Conservation (phyloP, 2,888 invertebrate species). For the Phanerotoma sp. region DNA sequence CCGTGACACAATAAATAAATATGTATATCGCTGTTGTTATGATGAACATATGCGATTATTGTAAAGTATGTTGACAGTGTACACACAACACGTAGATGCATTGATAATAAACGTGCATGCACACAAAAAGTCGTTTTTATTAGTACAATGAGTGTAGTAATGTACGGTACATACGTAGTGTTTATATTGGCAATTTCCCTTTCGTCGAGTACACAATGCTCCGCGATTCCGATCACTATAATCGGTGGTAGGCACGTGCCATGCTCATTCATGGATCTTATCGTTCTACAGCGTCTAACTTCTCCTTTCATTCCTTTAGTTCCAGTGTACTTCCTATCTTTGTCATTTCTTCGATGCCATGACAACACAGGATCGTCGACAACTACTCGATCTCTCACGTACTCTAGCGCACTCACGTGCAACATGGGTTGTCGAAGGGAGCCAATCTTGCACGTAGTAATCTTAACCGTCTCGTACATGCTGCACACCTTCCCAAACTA, state of each 20-base stretch:
- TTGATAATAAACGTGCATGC: no score
- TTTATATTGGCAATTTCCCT: conserved; percentile 43
- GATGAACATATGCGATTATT: no score
- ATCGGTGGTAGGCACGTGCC: conserved; percentile 35
- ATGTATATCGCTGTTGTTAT: no score
- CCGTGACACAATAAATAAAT: no score
- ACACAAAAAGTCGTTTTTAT: background rate
- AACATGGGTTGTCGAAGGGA: background rate
- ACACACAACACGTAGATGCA: no score
- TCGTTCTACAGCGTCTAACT: conserved; percentile 32
- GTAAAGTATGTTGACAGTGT: no score
- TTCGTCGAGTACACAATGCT: conserved; percentile 37
- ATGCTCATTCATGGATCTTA: conserved; percentile 44
- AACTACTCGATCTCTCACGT: conserved; percentile 4
- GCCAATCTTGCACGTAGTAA: background rate
- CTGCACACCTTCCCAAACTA: conserved; percentile 1
- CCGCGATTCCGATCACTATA: conserved; percentile 41
- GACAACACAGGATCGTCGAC: conserved; percentile 7
- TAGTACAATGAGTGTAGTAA: background rate
- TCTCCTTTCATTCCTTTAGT: conserved; percentile 23
- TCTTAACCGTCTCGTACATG: background rate
- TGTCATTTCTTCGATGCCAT: conserved; percentile 6
- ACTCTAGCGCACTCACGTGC: background rate
- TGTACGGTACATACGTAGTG: conserved; percentile 31
- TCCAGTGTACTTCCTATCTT: conserved; percentile 28